Evolutionary conservation across 2,113 vertebrate species (phyloP), one percentile per base, ranked within the genome.

Genomic region (Anhinga rufa): DNA sequence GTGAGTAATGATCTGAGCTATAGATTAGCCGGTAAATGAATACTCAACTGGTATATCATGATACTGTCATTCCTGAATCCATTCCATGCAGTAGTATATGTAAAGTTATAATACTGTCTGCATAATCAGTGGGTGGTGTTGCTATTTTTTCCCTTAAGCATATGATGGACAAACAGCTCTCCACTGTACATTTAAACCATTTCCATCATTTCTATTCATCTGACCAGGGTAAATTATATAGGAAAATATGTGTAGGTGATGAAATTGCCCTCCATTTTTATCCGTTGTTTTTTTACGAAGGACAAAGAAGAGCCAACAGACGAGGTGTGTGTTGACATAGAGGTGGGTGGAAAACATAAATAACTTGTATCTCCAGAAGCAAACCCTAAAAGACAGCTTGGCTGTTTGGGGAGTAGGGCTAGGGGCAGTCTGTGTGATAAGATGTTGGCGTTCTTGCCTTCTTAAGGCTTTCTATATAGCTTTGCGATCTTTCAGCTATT

Each of bases 191-290:
- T 79, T 94, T 95, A 86, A 96, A 92, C 68, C 28, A 42, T 26
- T 95, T 77, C 26, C 54, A 91, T 74, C 10, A 58, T 66, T 90
- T 88, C 82, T 76, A 64, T 71, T 92, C 68, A 70, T 91, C 83
- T 84, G 78, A 31, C 74, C 70, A 80, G 58, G 42, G 82, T 32
- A 95, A 97, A 95, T 91, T 91, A 93, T 62, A 92, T 76, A 89
- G 95, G 62, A 62, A 91, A 91, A 91, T 54, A 91, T 69, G 54
- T 92, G 94, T 95, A 91, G 92, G 90, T 91, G 88, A 91, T 91
- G 40, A 92, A 96, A 93, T 93, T 87, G 74, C 66, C 58, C 81
- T 93, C 91, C 58, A 60, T 94, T 92, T 93, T 93, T 84, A 64
- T 79, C 42, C 88, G 4, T 31, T 71, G 32, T 34, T 72, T 91